Conservation (phyloP, 2,113 vertebrate genomes). For the Anguilla japonica region DNA sequence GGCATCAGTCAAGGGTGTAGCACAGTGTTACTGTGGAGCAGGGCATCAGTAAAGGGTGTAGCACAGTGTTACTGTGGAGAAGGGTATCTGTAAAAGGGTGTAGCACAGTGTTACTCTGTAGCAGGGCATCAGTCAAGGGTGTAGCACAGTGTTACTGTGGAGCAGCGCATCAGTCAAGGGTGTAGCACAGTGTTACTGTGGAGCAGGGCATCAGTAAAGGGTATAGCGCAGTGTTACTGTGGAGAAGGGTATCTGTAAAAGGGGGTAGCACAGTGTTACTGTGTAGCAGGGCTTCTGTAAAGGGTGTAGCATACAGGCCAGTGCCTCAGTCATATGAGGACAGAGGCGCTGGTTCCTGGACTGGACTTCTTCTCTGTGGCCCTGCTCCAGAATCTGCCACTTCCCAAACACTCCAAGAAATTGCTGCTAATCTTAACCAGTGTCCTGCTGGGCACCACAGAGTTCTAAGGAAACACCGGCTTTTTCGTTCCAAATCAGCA, state of each 20-base stretch:
- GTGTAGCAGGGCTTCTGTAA: neutral
- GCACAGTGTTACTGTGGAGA: too few relatives aligned
- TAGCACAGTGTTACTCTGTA: too few relatives aligned
- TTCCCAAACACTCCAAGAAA: constrained; percentile 60
- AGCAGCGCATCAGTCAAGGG: neutral
- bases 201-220: neutral
- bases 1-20: too few relatives aligned
- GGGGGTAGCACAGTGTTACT: neutral
- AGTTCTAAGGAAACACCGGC: constrained; percentile 61
- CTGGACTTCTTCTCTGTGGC: constrained; percentile 26
- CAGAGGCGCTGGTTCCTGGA: neutral
- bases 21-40: too few relatives aligned
- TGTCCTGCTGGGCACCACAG: constrained; percentile 30
- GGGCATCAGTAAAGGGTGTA: too few relatives aligned
- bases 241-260: neutral
- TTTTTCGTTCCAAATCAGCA: neutral
- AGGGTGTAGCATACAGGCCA: neutral
- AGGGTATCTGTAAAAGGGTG: too few relatives aligned
- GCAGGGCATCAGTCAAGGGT: neutral
- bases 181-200: neutral
- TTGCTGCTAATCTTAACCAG: constrained; percentile 67
- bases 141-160: neutral
- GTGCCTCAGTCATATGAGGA: constrained; percentile 3
- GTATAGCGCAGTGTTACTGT: neutral
- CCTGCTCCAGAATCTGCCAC: constrained; percentile 24